Percentiles rank a stretch among this genome's conserved stretches.
Conservation (phyloP, 2,113 vertebrate genomes). For the Eidolon helvum region DNA sequence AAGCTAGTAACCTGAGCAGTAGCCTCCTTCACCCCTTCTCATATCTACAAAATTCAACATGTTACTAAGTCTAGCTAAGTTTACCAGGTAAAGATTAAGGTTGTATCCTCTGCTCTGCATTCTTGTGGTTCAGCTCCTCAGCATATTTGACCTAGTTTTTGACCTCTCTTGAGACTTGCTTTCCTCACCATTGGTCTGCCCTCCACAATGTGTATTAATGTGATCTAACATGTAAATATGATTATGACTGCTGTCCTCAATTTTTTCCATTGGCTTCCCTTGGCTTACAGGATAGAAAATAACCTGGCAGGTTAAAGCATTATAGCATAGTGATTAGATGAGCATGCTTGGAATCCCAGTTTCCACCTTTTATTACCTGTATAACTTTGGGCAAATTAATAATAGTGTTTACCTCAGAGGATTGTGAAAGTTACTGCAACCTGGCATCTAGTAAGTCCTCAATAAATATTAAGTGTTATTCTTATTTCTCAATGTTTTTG, state of each 20-base stretch:
- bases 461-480: neutral
- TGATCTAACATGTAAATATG: neutral
- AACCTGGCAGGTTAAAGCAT: neutral
- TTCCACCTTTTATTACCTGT: neutral
- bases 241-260: neutral
- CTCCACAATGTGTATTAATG: neutral
- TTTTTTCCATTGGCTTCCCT: neutral
- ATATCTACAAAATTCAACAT: neutral
- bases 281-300: neutral
- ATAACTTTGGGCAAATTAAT: slow-evolving; percentile 4
- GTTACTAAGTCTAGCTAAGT: neutral
- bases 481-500: neutral
- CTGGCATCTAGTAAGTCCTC: neutral
- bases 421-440: neutral
- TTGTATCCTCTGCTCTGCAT: neutral
- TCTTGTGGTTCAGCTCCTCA: neutral
- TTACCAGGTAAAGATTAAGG: neutral
- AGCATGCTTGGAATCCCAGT: neutral
- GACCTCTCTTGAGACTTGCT: neutral
- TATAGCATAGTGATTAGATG: neutral
- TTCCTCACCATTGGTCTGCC: neutral
- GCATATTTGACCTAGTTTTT: neutral
- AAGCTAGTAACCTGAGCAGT: neutral
- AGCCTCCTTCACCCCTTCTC: neutral
- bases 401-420: neutral